Evolutionary conservation across 2,113 vertebrate species (phyloP).

Genomic region (Psittacus erithacus): DNA sequence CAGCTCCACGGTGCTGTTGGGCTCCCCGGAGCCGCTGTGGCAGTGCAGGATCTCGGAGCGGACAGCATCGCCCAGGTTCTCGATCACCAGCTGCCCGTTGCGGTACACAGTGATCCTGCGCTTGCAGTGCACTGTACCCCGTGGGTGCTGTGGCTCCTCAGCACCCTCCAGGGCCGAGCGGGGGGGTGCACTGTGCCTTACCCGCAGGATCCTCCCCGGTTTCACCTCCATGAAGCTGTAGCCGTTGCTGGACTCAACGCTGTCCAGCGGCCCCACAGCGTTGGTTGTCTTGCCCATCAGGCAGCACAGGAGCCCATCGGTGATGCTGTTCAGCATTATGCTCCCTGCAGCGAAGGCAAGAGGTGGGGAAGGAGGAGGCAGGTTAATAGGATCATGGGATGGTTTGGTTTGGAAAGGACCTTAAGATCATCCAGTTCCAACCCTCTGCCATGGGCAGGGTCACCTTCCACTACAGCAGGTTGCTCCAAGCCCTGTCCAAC

Average conservation of each 20-base stretch:
- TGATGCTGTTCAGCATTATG: slow-evolving; percentile 88
- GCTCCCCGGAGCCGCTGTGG: slow-evolving; percentile 78
- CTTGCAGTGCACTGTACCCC: slow-evolving; percentile 81
- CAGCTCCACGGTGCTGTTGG: slow-evolving; percentile 74
- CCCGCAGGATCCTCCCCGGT: slow-evolving; percentile 87
- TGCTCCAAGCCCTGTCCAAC: not conserved
- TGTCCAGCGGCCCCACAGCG: slow-evolving; percentile 83
- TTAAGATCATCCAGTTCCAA: not conserved
- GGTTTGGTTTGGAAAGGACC: not conserved
- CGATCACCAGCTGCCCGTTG: slow-evolving; percentile 90
- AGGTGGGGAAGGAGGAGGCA: not conserved
- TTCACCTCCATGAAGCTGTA: slow-evolving; percentile 96
- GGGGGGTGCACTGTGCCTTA: slow-evolving; percentile 81
- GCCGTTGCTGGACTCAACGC: slow-evolving; percentile 83
- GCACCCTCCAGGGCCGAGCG: not conserved
- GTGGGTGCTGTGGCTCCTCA: slow-evolving; percentile 42
- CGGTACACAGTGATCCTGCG: slow-evolving; percentile 90
- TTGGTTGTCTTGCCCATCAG: slow-evolving; percentile 85
- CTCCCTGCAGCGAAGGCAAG: slow-evolving; percentile 28
- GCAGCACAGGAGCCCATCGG: slow-evolving; percentile 90
- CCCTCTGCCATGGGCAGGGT: not conserved
- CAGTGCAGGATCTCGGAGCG: slow-evolving; percentile 78
- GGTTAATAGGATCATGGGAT: not conserved
- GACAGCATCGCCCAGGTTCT: slow-evolving; percentile 84
- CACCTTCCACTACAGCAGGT: not conserved